Conservation (phyloP, 1,140 invertebrate species). For the Lycorma delicatula region DNA sequence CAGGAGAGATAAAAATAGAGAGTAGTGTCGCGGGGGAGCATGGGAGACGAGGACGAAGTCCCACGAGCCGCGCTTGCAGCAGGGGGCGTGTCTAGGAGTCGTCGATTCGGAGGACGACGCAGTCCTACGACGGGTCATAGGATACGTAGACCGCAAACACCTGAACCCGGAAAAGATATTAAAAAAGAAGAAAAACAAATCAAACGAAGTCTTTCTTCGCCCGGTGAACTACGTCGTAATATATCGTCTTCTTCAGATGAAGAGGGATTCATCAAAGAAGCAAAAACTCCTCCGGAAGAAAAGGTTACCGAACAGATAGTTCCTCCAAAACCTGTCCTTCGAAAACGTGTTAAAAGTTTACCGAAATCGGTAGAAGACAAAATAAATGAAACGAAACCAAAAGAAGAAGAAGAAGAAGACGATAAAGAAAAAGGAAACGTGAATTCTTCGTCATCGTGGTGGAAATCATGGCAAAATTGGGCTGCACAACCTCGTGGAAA, state of each 20-base stretch:
- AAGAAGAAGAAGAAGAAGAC: constrained; percentile 1
- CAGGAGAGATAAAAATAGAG: not conserved
- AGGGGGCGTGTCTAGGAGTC: constrained; percentile 12
- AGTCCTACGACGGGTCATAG: constrained; percentile 20
- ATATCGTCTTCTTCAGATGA: constrained; percentile 9
- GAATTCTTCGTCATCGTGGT: constrained; percentile 3
- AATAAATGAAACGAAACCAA: constrained; percentile 10
- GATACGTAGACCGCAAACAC: constrained; percentile 11
- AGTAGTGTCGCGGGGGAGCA: not conserved
- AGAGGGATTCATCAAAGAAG: constrained; percentile 6
- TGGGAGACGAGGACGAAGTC: not conserved
- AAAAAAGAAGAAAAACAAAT: not conserved
- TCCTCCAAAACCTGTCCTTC: constrained; percentile 8
- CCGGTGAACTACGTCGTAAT: not conserved
- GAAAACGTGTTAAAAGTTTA: constrained; percentile 1
- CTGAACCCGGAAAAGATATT: constrained; percentile 2
- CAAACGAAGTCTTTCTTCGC: constrained; percentile 12
- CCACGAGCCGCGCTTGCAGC: constrained; percentile 11
- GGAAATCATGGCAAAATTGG: constrained; percentile 17
- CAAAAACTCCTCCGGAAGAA: not conserved
- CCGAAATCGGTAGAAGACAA: constrained; percentile 10
- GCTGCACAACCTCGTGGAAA: constrained; percentile 2
- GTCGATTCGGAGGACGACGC: constrained; percentile 13
- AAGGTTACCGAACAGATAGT: constrained; percentile 5
- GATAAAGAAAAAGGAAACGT: constrained; percentile 10